Evolutionary conservation across 1,140 invertebrate genomes (phyloP).

Genomic region (Hesperophylax magnus): DNA sequence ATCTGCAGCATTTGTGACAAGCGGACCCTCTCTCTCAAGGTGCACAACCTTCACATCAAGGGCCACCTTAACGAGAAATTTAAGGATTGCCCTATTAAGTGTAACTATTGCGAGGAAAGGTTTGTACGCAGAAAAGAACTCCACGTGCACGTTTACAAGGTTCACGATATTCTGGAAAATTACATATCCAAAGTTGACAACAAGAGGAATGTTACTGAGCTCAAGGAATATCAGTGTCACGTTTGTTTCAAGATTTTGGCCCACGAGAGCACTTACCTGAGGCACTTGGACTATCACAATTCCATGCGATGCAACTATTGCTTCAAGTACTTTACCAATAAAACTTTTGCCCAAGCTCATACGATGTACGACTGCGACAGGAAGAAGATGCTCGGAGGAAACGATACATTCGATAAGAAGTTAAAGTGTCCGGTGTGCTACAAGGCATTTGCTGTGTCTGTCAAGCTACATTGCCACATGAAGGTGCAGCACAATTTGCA

Average conservation of each 20-base stretch:
- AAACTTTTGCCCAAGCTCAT: slow-evolving; percentile 67
- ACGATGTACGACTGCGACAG: slow-evolving; percentile 66
- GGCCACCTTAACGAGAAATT: slow-evolving; percentile 64
- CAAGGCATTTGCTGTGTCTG: slow-evolving; percentile 68
- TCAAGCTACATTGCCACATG: slow-evolving; percentile 69
- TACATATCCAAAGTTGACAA: slow-evolving; percentile 62
- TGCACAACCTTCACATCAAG: slow-evolving; percentile 66
- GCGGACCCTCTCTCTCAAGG: slow-evolving; percentile 65
- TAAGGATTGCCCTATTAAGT: slow-evolving; percentile 64
- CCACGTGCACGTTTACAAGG: slow-evolving; percentile 65
- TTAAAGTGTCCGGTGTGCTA: slow-evolving; percentile 67
- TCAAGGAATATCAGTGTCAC: slow-evolving; percentile 67
- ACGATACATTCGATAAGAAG: slow-evolving; percentile 64
- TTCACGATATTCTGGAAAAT: slow-evolving; percentile 63
- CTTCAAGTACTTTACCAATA: slow-evolving; percentile 66
- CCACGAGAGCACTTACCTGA: slow-evolving; percentile 65
- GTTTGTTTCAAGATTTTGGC: slow-evolving; percentile 67
- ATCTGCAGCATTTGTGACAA: slow-evolving; percentile 69
- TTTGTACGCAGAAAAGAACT: slow-evolving; percentile 65
- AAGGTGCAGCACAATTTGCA: slow-evolving; percentile 65
- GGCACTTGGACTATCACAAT: slow-evolving; percentile 69
- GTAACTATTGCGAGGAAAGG: slow-evolving; percentile 63
- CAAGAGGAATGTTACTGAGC: slow-evolving; percentile 62
- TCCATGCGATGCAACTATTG: slow-evolving; percentile 69
- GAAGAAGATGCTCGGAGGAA: slow-evolving; percentile 65